Conservation (phyloP, 2,797 vertebrate genomes). For the Miichthys miiuy region DNA sequence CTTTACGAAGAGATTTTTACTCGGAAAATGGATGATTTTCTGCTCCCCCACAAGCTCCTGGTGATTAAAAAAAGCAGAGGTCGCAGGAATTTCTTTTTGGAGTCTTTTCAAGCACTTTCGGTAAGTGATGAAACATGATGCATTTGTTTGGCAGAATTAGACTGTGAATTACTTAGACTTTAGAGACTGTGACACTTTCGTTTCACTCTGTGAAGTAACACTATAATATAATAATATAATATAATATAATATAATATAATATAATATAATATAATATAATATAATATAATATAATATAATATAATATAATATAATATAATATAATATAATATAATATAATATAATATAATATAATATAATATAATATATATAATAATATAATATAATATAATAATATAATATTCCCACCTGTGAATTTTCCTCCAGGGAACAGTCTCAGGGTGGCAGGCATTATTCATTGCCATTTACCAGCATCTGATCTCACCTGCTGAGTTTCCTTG, state of each 20-base stretch:
- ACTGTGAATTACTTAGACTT: background rate
- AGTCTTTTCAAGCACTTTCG: background rate
- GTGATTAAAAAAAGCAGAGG: background rate
- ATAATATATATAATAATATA: too few relatives aligned
- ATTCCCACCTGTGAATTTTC: constrained; percentile 1
- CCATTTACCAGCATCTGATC: constrained; percentile 11
- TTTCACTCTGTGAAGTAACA: background rate
- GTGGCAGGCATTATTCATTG: background rate
- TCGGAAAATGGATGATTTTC: background rate
- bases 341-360: too few relatives aligned
- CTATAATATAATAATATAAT: too few relatives aligned
- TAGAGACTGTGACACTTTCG: background rate
- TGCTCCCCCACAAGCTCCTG: background rate
- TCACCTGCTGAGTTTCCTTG: constrained; percentile 21
- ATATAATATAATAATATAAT: too few relatives aligned
- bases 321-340: too few relatives aligned
- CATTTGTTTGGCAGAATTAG: background rate
- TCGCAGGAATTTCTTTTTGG: constrained; percentile 33
- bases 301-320: too few relatives aligned
- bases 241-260: too few relatives aligned
- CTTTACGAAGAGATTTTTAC: background rate
- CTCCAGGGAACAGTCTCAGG: constrained; percentile 1
- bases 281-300: too few relatives aligned
- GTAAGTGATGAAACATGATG: constrained; percentile 12
- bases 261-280: too few relatives aligned